phyloP scores from a whole-genome alignment of 2,888 invertebrate species.

The Drosophila melanosoma region DNA sequence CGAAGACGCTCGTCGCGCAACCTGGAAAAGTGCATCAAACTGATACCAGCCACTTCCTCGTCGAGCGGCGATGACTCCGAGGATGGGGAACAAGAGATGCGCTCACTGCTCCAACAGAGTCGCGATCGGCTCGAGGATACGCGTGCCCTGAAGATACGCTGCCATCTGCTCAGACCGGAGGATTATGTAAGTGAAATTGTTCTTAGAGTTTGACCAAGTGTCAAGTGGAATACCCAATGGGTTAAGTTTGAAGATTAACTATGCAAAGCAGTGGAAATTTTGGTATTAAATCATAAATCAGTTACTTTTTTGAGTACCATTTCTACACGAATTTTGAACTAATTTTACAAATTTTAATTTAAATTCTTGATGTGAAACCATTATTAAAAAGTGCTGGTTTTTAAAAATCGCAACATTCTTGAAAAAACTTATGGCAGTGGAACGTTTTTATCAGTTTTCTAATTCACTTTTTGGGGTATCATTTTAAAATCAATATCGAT shows the following conservation, averaged over 20 bases:
- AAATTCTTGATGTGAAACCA: background rate
- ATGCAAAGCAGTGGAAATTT: too few relatives aligned
- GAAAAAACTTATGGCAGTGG: background rate
- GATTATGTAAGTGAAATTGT: conserved; percentile 83
- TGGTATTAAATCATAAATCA: too few relatives aligned
- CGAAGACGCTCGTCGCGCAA: conserved; percentile 84
- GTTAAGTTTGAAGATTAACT: background rate
- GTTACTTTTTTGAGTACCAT: background rate
- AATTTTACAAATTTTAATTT: background rate
- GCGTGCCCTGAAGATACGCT: conserved; percentile 84
- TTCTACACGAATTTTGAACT: background rate
- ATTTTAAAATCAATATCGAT: background rate
- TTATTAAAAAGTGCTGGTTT: background rate
- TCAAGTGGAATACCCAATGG: background rate
- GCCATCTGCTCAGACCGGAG: conserved; percentile 84
- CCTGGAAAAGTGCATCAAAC: conserved; percentile 83
- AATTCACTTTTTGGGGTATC: rapidly evolving
- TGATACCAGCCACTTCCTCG: conserved; percentile 83
- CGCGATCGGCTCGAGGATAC: conserved; percentile 84
- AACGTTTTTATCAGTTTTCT: background rate
- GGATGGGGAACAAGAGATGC: conserved; percentile 85
- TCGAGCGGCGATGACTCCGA: conserved; percentile 83
- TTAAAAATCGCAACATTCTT: background rate
- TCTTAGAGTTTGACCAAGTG: background rate
- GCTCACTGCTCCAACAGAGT: conserved; percentile 83